A percentile compares a stretch with the other conserved stretches of the same genome.
These are phyloP conservation scores for Malurus cyaneus DNA, from an alignment of 2,113 vertebrate species.

Conservation along the genomic window DNA sequence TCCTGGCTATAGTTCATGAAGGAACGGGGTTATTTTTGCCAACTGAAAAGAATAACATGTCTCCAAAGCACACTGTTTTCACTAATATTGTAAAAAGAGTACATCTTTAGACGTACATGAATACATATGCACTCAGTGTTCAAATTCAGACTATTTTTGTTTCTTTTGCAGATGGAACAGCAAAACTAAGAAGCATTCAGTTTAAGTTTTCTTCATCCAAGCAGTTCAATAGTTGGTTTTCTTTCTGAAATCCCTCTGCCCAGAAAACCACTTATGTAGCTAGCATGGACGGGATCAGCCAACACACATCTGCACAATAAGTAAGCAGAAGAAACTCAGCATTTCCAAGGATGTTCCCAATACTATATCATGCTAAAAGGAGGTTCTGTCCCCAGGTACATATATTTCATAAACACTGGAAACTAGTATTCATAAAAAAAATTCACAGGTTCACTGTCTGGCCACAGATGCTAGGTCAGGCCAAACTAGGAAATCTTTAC, in stretches of 20 bases:
- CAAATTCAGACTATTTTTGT: accelerated
- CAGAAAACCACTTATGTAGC: background rate
- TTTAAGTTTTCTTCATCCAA: background rate
- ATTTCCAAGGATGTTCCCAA: constrained; percentile 29
- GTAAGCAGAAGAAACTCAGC: background rate
- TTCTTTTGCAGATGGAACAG: background rate
- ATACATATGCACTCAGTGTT: background rate
- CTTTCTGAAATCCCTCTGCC: background rate
- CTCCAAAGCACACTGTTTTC: background rate
- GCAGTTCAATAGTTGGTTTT: background rate
- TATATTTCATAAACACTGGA: constrained; percentile 27
- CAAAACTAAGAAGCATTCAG: background rate
- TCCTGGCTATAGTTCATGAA: constrained; percentile 21
- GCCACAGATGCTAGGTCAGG: background rate
- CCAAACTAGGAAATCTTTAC: background rate
- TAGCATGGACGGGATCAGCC: background rate
- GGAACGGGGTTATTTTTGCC: constrained; percentile 39
- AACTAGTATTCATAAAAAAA: background rate
- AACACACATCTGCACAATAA: background rate
- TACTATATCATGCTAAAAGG: background rate
- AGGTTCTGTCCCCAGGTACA: constrained; percentile 5
- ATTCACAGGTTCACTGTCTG: constrained; percentile 22
- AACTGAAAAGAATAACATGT: constrained; percentile 18
- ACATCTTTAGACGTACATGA: background rate
- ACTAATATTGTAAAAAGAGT: background rate